Conservation (phyloP, 2,797 vertebrate species). For the Odontamblyopus lacepedii region DNA sequence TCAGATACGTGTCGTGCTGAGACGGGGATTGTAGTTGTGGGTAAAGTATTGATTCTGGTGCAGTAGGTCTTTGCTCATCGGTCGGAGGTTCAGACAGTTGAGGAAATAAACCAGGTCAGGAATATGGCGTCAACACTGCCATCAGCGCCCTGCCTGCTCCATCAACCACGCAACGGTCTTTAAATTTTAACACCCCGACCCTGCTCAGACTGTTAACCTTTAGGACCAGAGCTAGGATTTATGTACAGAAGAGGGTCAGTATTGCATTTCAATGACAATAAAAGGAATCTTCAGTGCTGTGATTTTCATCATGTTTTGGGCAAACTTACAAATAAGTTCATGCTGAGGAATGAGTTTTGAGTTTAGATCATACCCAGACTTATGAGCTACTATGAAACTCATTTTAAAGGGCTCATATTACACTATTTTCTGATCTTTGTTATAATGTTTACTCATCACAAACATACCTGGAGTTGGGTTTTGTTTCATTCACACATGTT, state of each 20-base stretch:
- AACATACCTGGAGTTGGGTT: too few species aligned
- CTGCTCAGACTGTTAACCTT: conserved; percentile 16
- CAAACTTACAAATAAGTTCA: neutral
- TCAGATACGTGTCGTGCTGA: conserved; percentile 13
- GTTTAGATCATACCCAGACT: neutral
- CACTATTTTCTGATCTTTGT: too few species aligned
- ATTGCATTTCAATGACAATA: conserved; percentile 3
- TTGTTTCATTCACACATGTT: too few species aligned
- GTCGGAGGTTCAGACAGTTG: conserved; percentile 29
- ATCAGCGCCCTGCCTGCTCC: conserved; percentile 28
- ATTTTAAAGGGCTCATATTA: too few species aligned
- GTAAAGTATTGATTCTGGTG: conserved; percentile 40
- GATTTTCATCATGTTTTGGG: neutral
- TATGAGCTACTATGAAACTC: too few species aligned
- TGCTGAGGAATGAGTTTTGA: neutral
- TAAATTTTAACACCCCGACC: conserved; percentile 26
- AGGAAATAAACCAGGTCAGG: conserved; percentile 38
- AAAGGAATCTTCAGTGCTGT: neutral
- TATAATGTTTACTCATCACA: too few species aligned
- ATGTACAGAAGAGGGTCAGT: conserved; percentile 15
- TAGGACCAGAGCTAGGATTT: neutral
- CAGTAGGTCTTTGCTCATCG: conserved; percentile 46
- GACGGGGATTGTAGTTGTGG: conserved; percentile 12
- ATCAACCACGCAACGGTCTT: conserved; percentile 39
- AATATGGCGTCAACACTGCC: conserved; percentile 38